Evolutionary conservation across 2,888 invertebrate species (phyloP).

Genomic region (Neoscelio sp.): DNA sequence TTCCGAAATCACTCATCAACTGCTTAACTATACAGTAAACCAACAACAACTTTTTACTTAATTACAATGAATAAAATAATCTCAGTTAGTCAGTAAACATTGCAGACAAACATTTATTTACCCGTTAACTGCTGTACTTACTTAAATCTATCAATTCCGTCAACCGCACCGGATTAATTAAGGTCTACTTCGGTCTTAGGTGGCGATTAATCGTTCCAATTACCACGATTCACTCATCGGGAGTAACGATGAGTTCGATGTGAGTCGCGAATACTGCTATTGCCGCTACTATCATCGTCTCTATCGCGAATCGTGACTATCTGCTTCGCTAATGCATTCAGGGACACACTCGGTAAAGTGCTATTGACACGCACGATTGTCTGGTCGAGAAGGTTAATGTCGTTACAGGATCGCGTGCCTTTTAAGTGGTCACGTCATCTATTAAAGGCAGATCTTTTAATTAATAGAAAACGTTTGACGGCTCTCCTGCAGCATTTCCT

Average conservation of each 20-base stretch:
- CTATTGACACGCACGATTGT: slow-evolving; percentile 68
- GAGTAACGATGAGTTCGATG: slow-evolving; percentile 35
- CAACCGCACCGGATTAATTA: slow-evolving; percentile 14
- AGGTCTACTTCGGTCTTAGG: slow-evolving; percentile 29
- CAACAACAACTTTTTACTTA: too few relatives aligned
- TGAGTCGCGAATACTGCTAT: slow-evolving; percentile 15
- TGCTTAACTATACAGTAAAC: too few relatives aligned
- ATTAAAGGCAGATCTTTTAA: slow-evolving; percentile 63
- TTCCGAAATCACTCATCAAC: too few relatives aligned
- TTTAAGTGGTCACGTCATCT: slow-evolving; percentile 62
- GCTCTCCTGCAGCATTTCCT: slow-evolving; percentile 19
- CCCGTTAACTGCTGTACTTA: too few relatives aligned
- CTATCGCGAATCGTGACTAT: slow-evolving; percentile 55
- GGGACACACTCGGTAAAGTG: slow-evolving; percentile 55
- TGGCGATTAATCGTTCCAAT: slow-evolving; percentile 52
- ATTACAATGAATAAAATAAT: too few relatives aligned
- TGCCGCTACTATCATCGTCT: slow-evolving; percentile 45
- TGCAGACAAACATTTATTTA: too few relatives aligned
- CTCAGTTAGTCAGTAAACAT: too few relatives aligned
- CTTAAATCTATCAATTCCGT: slow-evolving; percentile 33
- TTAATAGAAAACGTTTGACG: slow-evolving; percentile 57
- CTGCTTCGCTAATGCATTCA: slow-evolving; percentile 56
- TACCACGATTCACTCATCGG: slow-evolving; percentile 51
- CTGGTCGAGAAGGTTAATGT: slow-evolving; percentile 63
- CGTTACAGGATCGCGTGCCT: slow-evolving; percentile 64